Percentiles rank a stretch among this genome's conserved stretches.
Conservation (phyloP, 2,888 invertebrate genomes). For the Ellobium chinense region DNA sequence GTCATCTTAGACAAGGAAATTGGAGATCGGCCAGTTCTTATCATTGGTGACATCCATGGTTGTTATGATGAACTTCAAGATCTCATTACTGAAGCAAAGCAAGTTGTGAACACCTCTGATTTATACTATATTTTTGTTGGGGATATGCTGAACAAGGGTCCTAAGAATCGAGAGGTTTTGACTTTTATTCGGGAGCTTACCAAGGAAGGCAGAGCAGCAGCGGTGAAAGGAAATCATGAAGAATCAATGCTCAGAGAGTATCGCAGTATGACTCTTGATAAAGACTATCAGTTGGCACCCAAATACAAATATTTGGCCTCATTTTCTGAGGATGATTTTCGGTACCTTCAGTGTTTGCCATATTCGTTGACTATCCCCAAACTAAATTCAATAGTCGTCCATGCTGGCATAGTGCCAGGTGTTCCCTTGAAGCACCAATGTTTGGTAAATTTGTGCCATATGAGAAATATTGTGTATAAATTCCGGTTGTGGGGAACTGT, state of each 20-base stretch:
- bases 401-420: constrained; percentile 77
- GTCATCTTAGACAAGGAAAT: constrained; percentile 29
- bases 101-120: constrained; percentile 49
- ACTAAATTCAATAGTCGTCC: constrained; percentile 73
- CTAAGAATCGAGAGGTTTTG: constrained; percentile 65
- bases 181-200: constrained; percentile 33
- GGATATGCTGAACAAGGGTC: constrained; percentile 78
- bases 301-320: constrained; percentile 72
- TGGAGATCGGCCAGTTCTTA: constrained; percentile 64
- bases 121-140: constrained; percentile 72
- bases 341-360: constrained; percentile 73
- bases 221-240: constrained; percentile 77
- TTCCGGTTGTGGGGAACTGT: constrained; percentile 53
- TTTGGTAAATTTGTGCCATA: constrained; percentile 69
- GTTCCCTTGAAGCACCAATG: constrained; percentile 63
- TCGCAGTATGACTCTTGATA: constrained; percentile 45
- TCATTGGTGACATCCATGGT: constrained; percentile 79
- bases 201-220: constrained; percentile 27
- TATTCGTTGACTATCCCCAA: constrained; percentile 76
- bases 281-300: constrained; percentile 51
- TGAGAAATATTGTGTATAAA: constrained; percentile 73
- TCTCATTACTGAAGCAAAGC: constrained; percentile 62
- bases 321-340: constrained; percentile 67
- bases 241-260: constrained; percentile 70
- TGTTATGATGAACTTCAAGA: constrained; percentile 75